Percentiles rank a stretch among this genome's conserved stretches.
Evolutionary conservation across 1,140 invertebrate species (phyloP).

Genomic region (Dryas iulia): DNA sequence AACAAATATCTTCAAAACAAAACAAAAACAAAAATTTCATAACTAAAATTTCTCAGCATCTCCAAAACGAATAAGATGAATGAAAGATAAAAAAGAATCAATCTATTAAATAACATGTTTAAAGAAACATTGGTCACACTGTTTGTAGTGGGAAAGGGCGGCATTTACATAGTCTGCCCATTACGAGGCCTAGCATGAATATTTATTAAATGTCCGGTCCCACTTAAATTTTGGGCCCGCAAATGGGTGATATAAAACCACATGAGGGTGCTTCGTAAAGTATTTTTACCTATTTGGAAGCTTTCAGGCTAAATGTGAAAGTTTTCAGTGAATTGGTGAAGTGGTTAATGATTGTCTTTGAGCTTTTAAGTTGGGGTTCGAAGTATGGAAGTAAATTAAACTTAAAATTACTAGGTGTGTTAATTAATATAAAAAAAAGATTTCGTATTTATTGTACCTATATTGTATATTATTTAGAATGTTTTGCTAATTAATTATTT

Average conservation of each 20-base stretch:
- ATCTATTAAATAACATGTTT: background rate
- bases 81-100: background rate
- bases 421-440: too few relatives aligned
- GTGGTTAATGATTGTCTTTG: background rate
- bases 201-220: slow-evolving; percentile 37
- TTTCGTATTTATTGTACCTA: too few relatives aligned
- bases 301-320: background rate
- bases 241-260: slow-evolving; percentile 18
- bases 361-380: background rate
- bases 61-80: too few relatives aligned
- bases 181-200: slow-evolving; percentile 35
- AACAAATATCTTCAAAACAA: too few relatives aligned
- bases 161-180: slow-evolving; percentile 38
- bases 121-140: background rate
- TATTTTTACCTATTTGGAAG: slow-evolving; percentile 3
- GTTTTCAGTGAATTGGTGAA: background rate
- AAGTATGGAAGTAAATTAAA: too few relatives aligned
- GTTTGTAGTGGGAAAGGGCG: slow-evolving; percentile 32
- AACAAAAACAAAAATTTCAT: too few relatives aligned
- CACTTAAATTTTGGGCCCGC: slow-evolving; percentile 39
- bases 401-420: too few relatives aligned
- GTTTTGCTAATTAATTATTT: too few relatives aligned
- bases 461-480: too few relatives aligned
- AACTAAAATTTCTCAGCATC: too few relatives aligned
- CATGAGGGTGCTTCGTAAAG: slow-evolving; percentile 1